Percentiles rank a stretch among this genome's conserved stretches.
Conservation (phyloP, 2,797 vertebrate genomes). For the Siniperca undulata region DNA sequence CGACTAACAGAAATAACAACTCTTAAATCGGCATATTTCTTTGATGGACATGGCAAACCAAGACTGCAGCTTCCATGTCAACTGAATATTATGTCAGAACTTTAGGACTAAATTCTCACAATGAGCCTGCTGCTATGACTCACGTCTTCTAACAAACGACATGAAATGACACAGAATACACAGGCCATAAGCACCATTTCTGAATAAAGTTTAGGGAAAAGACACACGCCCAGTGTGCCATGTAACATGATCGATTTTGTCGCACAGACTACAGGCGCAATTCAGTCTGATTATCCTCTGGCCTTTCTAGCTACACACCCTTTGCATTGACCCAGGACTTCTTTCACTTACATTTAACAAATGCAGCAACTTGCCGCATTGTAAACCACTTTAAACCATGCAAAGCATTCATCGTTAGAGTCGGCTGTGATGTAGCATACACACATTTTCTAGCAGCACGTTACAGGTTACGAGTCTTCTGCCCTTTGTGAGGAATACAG, state of each 20-base stretch:
- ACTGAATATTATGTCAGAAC: background rate
- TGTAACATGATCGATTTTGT: background rate
- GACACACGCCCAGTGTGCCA: background rate
- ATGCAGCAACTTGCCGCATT: background rate
- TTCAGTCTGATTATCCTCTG: background rate
- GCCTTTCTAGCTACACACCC: background rate
- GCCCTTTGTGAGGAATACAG: conserved; percentile 42
- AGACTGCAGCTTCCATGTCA: background rate
- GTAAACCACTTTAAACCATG: conserved; percentile 13
- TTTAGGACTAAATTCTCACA: background rate
- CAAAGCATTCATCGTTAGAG: conserved; percentile 34
- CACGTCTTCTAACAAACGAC: background rate
- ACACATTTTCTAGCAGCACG: conserved; percentile 16
- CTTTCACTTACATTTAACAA: background rate
- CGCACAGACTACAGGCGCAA: background rate
- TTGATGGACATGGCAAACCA: background rate
- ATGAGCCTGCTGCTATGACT: background rate
- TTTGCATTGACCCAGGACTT: background rate
- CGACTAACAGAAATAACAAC: too few relatives aligned
- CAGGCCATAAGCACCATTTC: too few relatives aligned
- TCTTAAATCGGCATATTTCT: background rate
- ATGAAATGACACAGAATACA: too few relatives aligned
- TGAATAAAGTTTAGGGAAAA: background rate
- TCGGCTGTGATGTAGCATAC: conserved; percentile 13
- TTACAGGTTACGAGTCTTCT: conserved; percentile 36